Evolutionary conservation across 1,140 invertebrate genomes (phyloP).

Genomic region (Drosophila elegans): DNA sequence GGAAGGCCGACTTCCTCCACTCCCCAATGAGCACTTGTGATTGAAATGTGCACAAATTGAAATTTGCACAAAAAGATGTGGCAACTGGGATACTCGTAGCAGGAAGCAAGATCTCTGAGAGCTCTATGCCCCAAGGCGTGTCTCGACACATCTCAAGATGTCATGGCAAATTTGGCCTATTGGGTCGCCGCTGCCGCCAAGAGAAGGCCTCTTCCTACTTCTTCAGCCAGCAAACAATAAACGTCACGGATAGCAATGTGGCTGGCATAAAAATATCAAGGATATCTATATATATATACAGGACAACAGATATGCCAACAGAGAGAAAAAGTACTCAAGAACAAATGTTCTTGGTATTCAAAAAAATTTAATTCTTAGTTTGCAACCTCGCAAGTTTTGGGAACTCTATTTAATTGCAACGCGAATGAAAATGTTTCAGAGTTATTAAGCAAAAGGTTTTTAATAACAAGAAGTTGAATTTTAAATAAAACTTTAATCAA

Average conservation of each 20-base stretch:
- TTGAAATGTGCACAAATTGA: slow-evolving; percentile 82
- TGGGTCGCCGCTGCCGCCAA: slow-evolving; percentile 57
- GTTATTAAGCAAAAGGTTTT: too few relatives aligned
- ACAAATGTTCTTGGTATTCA: too few relatives aligned
- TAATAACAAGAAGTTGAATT: too few relatives aligned
- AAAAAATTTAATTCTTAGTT: too few relatives aligned
- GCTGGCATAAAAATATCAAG: slow-evolving; percentile 80
- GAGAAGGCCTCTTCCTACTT: slow-evolving; percentile 8
- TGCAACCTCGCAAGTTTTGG: too few relatives aligned
- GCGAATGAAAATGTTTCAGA: too few relatives aligned
- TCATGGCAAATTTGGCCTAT: slow-evolving; percentile 77
- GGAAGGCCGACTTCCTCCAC: slow-evolving; percentile 14
- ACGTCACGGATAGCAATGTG: slow-evolving; percentile 73
- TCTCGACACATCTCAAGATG: slow-evolving; percentile 67
- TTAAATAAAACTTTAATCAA: too few relatives aligned
- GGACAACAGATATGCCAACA: slow-evolving; percentile 32
- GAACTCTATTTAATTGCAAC: too few relatives aligned
- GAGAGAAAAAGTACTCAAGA: neutral
- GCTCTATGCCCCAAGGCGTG: slow-evolving; percentile 34
- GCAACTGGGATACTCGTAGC: slow-evolving; percentile 12
- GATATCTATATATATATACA: slow-evolving; percentile 60
- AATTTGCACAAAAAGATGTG: slow-evolving; percentile 61
- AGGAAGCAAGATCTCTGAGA: slow-evolving; percentile 25
- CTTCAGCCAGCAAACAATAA: slow-evolving; percentile 71
- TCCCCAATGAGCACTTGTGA: slow-evolving; percentile 69